Evolutionary conservation across 1,140 invertebrate species (phyloP), one percentile per base, ranked within the genome.

Genomic region (Oncopodura yosiiana): DNA sequence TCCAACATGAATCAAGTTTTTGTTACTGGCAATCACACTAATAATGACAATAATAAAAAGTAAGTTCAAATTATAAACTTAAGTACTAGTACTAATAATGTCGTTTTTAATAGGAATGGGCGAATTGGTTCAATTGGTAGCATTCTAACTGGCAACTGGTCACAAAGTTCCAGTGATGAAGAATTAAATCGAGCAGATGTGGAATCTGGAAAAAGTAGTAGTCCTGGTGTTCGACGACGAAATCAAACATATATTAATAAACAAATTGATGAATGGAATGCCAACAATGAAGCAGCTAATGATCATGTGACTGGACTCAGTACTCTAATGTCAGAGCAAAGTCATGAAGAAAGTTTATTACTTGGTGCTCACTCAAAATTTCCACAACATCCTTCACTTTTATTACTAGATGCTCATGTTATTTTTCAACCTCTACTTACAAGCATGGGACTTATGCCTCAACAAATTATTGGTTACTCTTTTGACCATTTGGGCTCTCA

Each of bases 401-500:
- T 86, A 69, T 70, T 92, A 39, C 71, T 91, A 48, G 88, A 94
- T 71, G 88, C 89, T 16, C 88, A 93, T 75, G 75, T 91, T n/a
- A 90, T 93, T 58, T 94, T 94, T 70, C 84, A 91, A 67, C 87
- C 88, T 1, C 73, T 94, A 46, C 70, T 93, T 8, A 81, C 84
- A 0, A 84, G 83, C 34, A 72, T 93, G 6, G 87, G 86, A 18
- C 83, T 92, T 1, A 88, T 88, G 75, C 85, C 87, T 1, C 82
- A 88, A 66, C 86, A 90, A 73, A 83, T 90, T 77, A 76, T 79
- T 39, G 67, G 65, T n/a, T 60, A 68, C 26, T 64, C 82, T 0
- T 74, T 91, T 56, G 86, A 93, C 65, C 88, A 87, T 46, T 81
- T 93, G 66, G 91, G 90, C 5, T 90, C 88, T 5, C 91, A 91